Conservation (phyloP, 2,113 vertebrate genomes). For the Crocuta crocuta region DNA sequence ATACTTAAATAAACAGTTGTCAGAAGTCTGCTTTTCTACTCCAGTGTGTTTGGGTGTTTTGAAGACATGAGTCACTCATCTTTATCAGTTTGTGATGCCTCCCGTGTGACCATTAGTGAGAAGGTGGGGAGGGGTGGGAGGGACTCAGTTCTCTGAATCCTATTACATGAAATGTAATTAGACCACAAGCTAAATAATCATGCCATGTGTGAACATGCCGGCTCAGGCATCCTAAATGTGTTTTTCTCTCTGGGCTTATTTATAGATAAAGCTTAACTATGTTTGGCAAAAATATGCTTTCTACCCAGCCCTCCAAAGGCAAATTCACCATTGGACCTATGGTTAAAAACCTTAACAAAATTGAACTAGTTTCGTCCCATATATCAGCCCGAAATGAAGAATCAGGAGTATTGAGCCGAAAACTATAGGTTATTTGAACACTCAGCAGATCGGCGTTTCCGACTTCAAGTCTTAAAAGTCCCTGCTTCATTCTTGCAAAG, state of each 20-base stretch:
- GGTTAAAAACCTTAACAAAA: not conserved
- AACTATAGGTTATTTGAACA: accelerated
- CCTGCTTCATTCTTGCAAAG: not conserved
- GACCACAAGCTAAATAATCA: not conserved
- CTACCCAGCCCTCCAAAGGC: not conserved
- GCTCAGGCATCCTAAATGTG: not conserved
- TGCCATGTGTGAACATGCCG: not conserved
- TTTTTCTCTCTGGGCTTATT: not conserved
- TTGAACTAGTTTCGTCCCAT: not conserved
- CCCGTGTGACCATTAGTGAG: not conserved
- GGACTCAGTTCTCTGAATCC: not conserved
- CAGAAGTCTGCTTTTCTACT: not conserved
- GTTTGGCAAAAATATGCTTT: not conserved
- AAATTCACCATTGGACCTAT: not conserved
- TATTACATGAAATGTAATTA: not conserved
- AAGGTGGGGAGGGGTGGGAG: not conserved
- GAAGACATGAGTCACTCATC: not conserved
- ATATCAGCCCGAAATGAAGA: too few species aligned
- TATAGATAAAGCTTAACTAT: not conserved
- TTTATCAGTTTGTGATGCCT: not conserved
- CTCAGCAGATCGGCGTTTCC: accelerated
- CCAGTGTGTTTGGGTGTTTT: not conserved
- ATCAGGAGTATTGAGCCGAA: not conserved
- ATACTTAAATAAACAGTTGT: not conserved
- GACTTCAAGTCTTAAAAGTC: not conserved